phyloP scores from a whole-genome alignment of 2,888 invertebrate genomes.

The Sepiola atlantica region DNA sequence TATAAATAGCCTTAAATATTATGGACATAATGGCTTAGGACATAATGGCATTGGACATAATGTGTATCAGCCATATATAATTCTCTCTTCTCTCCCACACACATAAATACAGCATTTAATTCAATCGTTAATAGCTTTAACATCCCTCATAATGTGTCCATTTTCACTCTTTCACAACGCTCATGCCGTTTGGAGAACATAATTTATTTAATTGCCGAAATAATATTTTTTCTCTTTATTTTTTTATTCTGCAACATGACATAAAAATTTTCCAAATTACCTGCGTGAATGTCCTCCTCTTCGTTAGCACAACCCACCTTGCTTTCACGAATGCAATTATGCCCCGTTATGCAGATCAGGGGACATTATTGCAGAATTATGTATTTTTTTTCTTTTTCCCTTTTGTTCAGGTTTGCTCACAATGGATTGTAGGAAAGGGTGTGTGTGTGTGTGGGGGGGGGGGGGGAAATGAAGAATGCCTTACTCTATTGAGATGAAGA shows the following conservation, averaged over 20 bases:
- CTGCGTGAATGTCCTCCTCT: background rate
- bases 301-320: background rate
- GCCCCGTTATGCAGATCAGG: background rate
- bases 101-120: background rate
- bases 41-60: too few species aligned
- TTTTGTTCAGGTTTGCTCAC: background rate
- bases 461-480: background rate
- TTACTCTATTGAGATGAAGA: background rate
- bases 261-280: background rate
- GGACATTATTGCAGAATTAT: background rate
- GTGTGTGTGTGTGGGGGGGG: background rate
- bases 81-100: background rate
- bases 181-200: background rate
- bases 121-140: constrained; percentile 34
- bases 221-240: background rate
- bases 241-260: background rate
- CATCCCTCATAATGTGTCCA: background rate
- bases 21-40: background rate
- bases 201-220: background rate
- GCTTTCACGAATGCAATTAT: background rate
- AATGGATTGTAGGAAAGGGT: background rate
- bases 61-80: background rate
- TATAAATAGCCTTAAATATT: background rate
- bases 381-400: too few species aligned
- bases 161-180: background rate